These are phyloP conservation scores for Hippasteria phrygiana DNA, from an alignment of 53 echinoderm and acorn worm species.

Conservation along the genomic window DNA sequence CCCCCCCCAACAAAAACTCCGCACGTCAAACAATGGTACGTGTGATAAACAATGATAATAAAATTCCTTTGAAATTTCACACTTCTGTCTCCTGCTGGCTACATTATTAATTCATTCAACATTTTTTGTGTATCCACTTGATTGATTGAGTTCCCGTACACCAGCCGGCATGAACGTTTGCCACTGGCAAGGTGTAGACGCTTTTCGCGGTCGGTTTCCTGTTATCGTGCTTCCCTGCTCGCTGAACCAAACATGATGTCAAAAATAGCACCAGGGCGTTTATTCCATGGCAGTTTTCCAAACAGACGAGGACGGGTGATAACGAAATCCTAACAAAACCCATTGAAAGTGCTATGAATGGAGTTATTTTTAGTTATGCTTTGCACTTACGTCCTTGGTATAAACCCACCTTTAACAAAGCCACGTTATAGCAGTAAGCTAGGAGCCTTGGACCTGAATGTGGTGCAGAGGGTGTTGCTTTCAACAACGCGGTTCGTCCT, in stretches of 20 bases:
- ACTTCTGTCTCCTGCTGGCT: no score
- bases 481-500: background rate
- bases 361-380: background rate
- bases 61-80: no score
- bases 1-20: no score
- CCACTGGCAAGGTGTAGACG: background rate
- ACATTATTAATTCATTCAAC: no score
- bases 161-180: no score
- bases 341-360: background rate
- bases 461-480: no score
- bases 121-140: no score
- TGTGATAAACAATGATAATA: no score
- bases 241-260: background rate
- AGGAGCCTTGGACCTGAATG: no score
- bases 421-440: background rate
- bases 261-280: conserved; percentile 11
- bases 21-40: no score
- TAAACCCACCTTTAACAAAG: background rate
- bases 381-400: background rate
- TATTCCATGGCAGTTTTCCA: background rate
- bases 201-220: background rate
- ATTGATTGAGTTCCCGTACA: no score
- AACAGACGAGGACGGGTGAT: background rate
- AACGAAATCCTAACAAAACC: background rate
- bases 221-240: background rate